Evolutionary conservation across 1,140 invertebrate genomes (phyloP).

Genomic region (Battus philenor): DNA sequence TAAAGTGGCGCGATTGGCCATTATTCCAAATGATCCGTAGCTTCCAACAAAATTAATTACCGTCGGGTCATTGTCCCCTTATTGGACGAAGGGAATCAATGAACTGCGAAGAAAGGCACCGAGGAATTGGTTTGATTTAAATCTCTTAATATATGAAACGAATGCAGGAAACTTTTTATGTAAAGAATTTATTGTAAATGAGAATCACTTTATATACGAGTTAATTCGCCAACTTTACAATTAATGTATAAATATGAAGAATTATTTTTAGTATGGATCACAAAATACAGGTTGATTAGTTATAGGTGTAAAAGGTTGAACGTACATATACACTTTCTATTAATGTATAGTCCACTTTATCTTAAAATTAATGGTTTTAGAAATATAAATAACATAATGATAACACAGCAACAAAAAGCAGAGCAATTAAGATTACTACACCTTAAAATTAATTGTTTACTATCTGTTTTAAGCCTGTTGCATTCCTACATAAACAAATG

Average conservation of each 20-base stretch:
- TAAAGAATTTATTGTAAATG: background rate
- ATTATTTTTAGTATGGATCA: too few relatives aligned
- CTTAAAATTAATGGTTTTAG: too few relatives aligned
- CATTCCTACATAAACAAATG: too few relatives aligned
- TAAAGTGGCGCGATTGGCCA: constrained; percentile 15
- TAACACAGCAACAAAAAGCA: too few relatives aligned
- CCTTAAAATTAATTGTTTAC: too few relatives aligned
- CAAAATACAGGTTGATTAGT: background rate
- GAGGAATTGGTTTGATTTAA: constrained; percentile 14
- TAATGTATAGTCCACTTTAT: background rate
- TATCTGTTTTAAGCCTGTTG: too few relatives aligned
- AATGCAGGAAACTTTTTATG: constrained; percentile 5
- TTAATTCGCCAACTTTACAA: too few relatives aligned
- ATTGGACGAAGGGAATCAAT: constrained; percentile 9
- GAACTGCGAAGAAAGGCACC: constrained; percentile 12
- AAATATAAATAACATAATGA: too few relatives aligned
- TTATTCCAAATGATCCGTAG: constrained; percentile 15
- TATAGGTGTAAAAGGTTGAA: background rate
- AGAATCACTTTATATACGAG: too few relatives aligned
- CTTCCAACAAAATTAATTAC: constrained; percentile 14
- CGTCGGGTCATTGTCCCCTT: constrained; percentile 6
- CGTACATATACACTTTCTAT: background rate
- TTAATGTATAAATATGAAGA: too few relatives aligned
- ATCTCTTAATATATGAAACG: constrained; percentile 4
- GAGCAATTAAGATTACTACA: too few relatives aligned